These are phyloP conservation scores for Danaus chrysippus DNA, from an alignment of 2,888 invertebrate genomes.

Conservation along the genomic window DNA sequence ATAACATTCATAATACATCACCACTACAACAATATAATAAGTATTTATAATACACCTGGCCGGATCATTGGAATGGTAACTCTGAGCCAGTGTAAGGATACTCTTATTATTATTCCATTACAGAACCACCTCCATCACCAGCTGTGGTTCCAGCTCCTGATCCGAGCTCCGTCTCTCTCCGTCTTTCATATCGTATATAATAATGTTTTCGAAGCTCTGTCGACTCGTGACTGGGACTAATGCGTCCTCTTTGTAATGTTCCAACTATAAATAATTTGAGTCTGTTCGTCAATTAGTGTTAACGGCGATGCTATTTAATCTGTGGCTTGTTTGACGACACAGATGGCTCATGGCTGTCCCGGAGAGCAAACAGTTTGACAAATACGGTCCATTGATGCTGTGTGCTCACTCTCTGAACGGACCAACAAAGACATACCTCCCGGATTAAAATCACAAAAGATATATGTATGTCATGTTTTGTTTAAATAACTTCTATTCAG, in stretches of 20 bases:
- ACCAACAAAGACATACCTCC: not conserved
- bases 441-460: slow-evolving; percentile 6
- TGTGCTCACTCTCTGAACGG: not conserved
- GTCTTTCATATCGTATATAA: not conserved
- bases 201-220: slow-evolving; percentile 1
- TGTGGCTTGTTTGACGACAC: slow-evolving; percentile 24
- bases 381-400: slow-evolving; percentile 5
- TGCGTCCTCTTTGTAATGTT: slow-evolving; percentile 1
- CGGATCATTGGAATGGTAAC: too few relatives aligned
- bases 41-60: too few relatives aligned
- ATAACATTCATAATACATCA: not conserved
- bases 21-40: too few relatives aligned
- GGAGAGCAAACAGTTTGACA: slow-evolving; percentile 18
- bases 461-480: not conserved
- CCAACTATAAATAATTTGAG: slow-evolving; percentile 3
- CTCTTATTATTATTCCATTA: too few relatives aligned
- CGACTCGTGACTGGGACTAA: not conserved
- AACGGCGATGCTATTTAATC: slow-evolving; percentile 8
- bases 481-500: not conserved
- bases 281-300: slow-evolving; percentile 3
- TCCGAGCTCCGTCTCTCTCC: not conserved
- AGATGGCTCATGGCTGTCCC: slow-evolving; percentile 24
- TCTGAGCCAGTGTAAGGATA: too few relatives aligned
- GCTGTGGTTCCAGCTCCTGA: too few relatives aligned
- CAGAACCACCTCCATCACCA: too few relatives aligned